A percentile compares a stretch with the other conserved stretches of the same genome.
Evolutionary conservation across 1,140 invertebrate genomes (phyloP).

Genomic region (Microplitis mediator): DNA sequence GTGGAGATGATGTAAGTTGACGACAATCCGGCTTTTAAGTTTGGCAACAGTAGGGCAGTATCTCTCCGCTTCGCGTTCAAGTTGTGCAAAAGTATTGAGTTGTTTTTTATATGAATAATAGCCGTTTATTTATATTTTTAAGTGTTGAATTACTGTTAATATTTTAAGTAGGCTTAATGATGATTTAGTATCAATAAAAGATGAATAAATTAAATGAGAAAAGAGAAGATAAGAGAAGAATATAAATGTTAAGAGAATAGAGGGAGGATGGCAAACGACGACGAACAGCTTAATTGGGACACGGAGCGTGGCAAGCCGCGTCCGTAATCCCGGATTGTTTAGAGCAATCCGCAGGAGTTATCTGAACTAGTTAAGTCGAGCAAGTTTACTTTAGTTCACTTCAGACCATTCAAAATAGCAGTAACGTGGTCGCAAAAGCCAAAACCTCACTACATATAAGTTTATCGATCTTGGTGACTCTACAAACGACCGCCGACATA

Average conservation of each 20-base stretch:
- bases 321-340: constrained; percentile 45
- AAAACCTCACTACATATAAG: background rate
- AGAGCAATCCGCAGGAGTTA: constrained; percentile 35
- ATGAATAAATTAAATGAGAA: background rate
- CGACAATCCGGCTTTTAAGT: too few species aligned
- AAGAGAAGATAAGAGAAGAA: background rate
- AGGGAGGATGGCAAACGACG: constrained; percentile 26
- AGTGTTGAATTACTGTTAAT: too few species aligned
- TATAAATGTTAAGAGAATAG: background rate
- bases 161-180: too few species aligned
- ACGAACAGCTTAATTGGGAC: constrained; percentile 42
- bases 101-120: too few species aligned
- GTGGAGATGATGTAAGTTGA: too few species aligned
- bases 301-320: constrained; percentile 38
- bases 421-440: constrained; percentile 29
- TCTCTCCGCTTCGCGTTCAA: too few species aligned
- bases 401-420: constrained; percentile 35
- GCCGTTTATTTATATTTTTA: too few species aligned
- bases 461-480: constrained; percentile 7
- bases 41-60: too few species aligned
- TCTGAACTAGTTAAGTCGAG: constrained; percentile 44
- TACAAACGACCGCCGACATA: background rate
- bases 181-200: too few species aligned
- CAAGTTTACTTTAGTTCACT: constrained; percentile 35
- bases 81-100: too few species aligned